Conservation (phyloP, 2,888 invertebrate genomes). For the Drosophila mulleri region DNA sequence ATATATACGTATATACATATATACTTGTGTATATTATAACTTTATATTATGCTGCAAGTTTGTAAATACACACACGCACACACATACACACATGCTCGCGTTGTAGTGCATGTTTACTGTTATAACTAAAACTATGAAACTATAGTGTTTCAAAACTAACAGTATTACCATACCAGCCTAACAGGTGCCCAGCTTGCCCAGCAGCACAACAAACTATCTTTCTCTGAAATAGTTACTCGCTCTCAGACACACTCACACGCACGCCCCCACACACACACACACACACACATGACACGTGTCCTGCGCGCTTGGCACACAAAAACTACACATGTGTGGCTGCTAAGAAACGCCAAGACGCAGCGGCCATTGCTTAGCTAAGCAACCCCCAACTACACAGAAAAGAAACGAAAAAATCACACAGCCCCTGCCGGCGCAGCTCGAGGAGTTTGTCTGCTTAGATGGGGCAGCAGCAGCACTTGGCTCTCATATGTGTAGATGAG, state of each 20-base stretch:
- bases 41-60: constrained; percentile 37
- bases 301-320: constrained; percentile 71
- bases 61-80: neutral
- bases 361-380: constrained; percentile 24
- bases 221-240: constrained; percentile 65
- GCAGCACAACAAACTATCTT: constrained; percentile 70
- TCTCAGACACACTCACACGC: constrained; percentile 13
- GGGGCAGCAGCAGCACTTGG: neutral
- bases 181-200: constrained; percentile 73
- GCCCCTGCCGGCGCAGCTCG: neutral
- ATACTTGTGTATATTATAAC: constrained; percentile 26
- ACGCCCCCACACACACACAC: constrained; percentile 28
- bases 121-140: constrained; percentile 80
- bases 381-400: neutral
- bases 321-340: constrained; percentile 74
- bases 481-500: constrained; percentile 6
- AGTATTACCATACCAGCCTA: constrained; percentile 83
- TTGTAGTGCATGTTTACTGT: constrained; percentile 48
- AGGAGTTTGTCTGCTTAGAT: constrained; percentile 4
- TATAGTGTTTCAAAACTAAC: constrained; percentile 84
- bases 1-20: neutral
- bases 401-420: neutral
- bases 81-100: neutral
- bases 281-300: constrained; percentile 59
- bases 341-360: constrained; percentile 56